Conservation (phyloP, 2,888 invertebrate genomes). For the Ceraclea dissimilis region DNA sequence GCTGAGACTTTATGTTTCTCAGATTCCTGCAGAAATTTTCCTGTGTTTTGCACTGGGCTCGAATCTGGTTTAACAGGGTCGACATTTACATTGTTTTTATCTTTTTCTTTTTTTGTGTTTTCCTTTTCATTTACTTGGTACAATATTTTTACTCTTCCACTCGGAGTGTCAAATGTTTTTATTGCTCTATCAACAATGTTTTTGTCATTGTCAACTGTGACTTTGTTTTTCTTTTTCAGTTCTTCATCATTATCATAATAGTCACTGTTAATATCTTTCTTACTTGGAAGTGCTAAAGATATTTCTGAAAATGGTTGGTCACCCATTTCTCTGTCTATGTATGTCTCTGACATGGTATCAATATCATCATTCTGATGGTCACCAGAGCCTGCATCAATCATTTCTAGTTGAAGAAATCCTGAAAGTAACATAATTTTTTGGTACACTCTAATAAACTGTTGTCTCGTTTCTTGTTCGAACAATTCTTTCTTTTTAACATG, state of each 20-base stretch:
- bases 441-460: slow-evolving; percentile 3
- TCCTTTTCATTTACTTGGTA: slow-evolving; percentile 31
- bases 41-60: slow-evolving; percentile 26
- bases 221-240: slow-evolving; percentile 28
- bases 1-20: slow-evolving; percentile 40
- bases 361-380: not conserved
- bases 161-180: slow-evolving; percentile 40
- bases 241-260: slow-evolving; percentile 15
- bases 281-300: slow-evolving; percentile 15
- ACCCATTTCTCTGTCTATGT: slow-evolving; percentile 31
- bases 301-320: slow-evolving; percentile 24
- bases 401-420: not conserved
- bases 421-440: slow-evolving; percentile 4
- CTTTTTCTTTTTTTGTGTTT: slow-evolving; percentile 14
- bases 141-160: slow-evolving; percentile 41
- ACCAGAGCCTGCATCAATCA: slow-evolving; percentile 3
- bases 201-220: slow-evolving; percentile 27
- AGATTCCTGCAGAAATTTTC: slow-evolving; percentile 30
- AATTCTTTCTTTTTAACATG: slow-evolving; percentile 13
- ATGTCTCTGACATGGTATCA: slow-evolving; percentile 11
- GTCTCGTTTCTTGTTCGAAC: not conserved
- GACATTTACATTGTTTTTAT: slow-evolving; percentile 13
- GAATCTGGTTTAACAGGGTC: slow-evolving; percentile 13
- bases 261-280: slow-evolving; percentile 14
- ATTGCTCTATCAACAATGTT: slow-evolving; percentile 34